A percentile compares a stretch with the other conserved stretches of the same genome.
Evolutionary conservation across 2,888 invertebrate genomes (phyloP).

Genomic region (Platypus cylindrus): DNA sequence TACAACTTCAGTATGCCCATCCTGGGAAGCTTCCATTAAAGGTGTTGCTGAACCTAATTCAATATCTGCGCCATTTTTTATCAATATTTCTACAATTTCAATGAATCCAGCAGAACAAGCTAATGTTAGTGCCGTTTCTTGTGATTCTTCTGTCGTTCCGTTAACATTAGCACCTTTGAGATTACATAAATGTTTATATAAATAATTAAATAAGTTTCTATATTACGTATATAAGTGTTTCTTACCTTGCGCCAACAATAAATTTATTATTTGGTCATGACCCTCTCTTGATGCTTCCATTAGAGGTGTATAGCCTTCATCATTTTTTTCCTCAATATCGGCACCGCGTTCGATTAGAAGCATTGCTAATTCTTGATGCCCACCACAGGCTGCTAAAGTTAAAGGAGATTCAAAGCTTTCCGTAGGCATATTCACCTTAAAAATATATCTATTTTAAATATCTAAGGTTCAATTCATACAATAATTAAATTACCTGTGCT

Average conservation of each 20-base stretch:
- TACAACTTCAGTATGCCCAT: slow-evolving; percentile 55
- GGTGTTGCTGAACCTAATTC: slow-evolving; percentile 94
- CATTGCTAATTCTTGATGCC: slow-evolving; percentile 94
- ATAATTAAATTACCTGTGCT: slow-evolving; percentile 51
- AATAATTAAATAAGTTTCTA: too few species aligned
- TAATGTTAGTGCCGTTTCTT: slow-evolving; percentile 88
- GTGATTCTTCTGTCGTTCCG: slow-evolving; percentile 97
- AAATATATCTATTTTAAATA: too few species aligned
- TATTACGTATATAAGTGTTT: too few species aligned
- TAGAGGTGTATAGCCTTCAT: slow-evolving; percentile 97
- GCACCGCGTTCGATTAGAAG: slow-evolving; percentile 92
- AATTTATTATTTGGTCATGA: slow-evolving; percentile 95
- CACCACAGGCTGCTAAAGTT: slow-evolving; percentile 96
- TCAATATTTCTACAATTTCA: slow-evolving; percentile 89
- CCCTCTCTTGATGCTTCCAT: slow-evolving; percentile 99
- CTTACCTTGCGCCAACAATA: slow-evolving; percentile 63
- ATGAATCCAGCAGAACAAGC: slow-evolving; percentile 93
- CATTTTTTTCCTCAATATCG: slow-evolving; percentile 97
- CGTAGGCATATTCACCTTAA: slow-evolving; percentile 87
- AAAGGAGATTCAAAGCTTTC: slow-evolving; percentile 98
- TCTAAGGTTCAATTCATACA: too few species aligned
- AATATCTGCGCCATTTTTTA: slow-evolving; percentile 88
- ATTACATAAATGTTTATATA: slow-evolving; percentile 1
- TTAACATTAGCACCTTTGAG: slow-evolving; percentile 70
- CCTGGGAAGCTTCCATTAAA: slow-evolving; percentile 97